These are phyloP conservation scores for Tiliqua scincoides DNA, from an alignment of 2,113 vertebrate genomes.

Conservation along the genomic window DNA sequence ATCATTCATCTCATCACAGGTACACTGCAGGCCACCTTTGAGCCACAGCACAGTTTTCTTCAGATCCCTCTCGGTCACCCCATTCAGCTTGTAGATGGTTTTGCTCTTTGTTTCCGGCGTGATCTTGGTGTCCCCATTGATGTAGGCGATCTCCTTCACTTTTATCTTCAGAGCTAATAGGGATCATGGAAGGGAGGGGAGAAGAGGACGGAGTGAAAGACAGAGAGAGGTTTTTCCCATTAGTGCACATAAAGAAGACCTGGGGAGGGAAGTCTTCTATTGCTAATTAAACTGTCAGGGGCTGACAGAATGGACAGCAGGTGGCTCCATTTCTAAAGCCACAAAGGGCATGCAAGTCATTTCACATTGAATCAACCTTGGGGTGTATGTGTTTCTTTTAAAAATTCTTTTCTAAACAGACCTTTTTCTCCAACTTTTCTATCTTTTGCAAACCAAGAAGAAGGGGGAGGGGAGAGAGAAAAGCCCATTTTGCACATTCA, in stretches of 20 bases:
- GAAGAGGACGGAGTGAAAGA: constrained; percentile 36
- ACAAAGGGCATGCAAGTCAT: constrained; percentile 74
- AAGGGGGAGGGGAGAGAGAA: not conserved
- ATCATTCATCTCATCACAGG: constrained; percentile 97
- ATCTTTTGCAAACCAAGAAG: constrained; percentile 47
- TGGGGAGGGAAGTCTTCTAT: constrained; percentile 64
- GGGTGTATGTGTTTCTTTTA: constrained; percentile 11
- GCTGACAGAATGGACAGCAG: constrained; percentile 71
- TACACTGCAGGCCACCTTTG: constrained; percentile 93
- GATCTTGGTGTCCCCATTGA: constrained; percentile 97
- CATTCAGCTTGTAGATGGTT: constrained; percentile 96
- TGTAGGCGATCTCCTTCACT: constrained; percentile 98
- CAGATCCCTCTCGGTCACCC: constrained; percentile 91
- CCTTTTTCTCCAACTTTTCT: constrained; percentile 51
- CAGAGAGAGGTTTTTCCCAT: constrained; percentile 42
- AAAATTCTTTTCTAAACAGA: constrained; percentile 49
- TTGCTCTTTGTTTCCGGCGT: constrained; percentile 96
- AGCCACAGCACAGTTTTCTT: constrained; percentile 92
- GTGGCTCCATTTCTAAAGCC: constrained; percentile 79
- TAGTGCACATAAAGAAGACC: constrained; percentile 65
- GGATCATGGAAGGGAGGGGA: constrained; percentile 42
- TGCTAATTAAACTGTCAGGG: constrained; percentile 71
- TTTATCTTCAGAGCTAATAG: constrained; percentile 94
- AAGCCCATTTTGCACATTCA: constrained; percentile 23
- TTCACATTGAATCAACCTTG: constrained; percentile 68